Percentiles rank a stretch among this genome's conserved stretches.
These are phyloP conservation scores for Stegodyphus dumicola DNA, from an alignment of 1,140 invertebrate genomes.

Conservation along the genomic window DNA sequence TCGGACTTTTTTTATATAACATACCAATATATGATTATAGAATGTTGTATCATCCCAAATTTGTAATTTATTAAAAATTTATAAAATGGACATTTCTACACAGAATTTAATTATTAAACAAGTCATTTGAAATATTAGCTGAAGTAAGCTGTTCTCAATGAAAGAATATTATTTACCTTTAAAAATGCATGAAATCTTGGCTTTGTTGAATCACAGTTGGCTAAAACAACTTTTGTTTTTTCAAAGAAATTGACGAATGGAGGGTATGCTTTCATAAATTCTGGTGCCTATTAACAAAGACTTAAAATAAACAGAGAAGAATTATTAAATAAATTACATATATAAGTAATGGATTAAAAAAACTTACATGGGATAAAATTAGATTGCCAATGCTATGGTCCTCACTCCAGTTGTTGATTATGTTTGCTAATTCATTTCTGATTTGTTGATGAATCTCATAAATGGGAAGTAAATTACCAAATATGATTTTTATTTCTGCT, in stretches of 20 bases:
- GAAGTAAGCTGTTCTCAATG: too few species aligned
- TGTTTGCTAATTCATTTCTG: conserved; percentile 79
- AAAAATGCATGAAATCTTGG: conserved; percentile 97
- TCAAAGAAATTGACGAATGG: conserved; percentile 98
- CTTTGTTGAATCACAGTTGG: conserved; percentile 89
- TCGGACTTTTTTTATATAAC: too few species aligned
- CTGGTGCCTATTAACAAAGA: conserved; percentile 68
- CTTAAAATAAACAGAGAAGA: conserved; percentile 42
- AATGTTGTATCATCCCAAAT: too few species aligned
- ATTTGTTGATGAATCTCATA: conserved; percentile 90
- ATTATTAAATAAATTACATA: conserved; percentile 2
- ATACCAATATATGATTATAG: too few species aligned
- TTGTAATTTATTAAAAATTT: too few species aligned
- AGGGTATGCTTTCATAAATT: conserved; percentile 92
- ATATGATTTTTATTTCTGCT: conserved; percentile 94
- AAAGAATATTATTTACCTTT: conserved; percentile 75
- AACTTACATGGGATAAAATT: conserved; percentile 81
- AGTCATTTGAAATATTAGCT: too few species aligned
- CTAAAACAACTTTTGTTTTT: conserved; percentile 92
- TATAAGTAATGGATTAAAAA: background rate
- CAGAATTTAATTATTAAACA: too few species aligned
- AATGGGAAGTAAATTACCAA: conserved; percentile 94
- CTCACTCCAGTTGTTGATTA: conserved; percentile 81
- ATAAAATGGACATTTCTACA: too few species aligned
- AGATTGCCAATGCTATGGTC: conserved; percentile 87